phyloP scores from a whole-genome alignment of 1,140 invertebrate genomes.

The Sarcophaga peregrina region DNA sequence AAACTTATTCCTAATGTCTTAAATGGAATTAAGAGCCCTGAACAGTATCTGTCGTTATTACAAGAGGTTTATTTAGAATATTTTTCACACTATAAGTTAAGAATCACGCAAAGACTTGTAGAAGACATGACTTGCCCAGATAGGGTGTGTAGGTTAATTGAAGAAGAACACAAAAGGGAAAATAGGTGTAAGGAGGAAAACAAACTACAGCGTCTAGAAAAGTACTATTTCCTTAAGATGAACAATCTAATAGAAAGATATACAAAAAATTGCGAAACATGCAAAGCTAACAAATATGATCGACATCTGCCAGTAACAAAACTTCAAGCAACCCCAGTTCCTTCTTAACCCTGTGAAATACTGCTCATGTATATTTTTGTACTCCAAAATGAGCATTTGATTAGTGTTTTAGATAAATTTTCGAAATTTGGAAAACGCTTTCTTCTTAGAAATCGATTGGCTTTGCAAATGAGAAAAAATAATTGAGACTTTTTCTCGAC shows the following conservation, averaged over 20 bases:
- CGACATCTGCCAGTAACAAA: conserved; percentile 41
- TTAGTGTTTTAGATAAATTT: conserved; percentile 43
- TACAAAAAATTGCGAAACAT: conserved; percentile 36
- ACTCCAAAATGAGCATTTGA: conserved; percentile 34
- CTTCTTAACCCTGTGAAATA: conserved; percentile 37
- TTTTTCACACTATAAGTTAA: conserved; percentile 38
- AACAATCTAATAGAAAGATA: conserved; percentile 39
- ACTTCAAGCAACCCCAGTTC: conserved; percentile 41
- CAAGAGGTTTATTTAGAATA: conserved; percentile 40
- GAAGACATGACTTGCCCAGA: conserved; percentile 33
- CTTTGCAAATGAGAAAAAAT: conserved; percentile 32
- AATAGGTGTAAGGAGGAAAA: conserved; percentile 41
- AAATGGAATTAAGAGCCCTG: conserved; percentile 43
- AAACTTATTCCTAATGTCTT: conserved; percentile 30
- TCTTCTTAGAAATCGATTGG: conserved; percentile 28
- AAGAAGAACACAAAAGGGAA: conserved; percentile 42
- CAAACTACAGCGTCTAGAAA: conserved; percentile 36
- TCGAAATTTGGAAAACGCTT: conserved; percentile 46
- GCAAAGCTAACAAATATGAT: conserved; percentile 43
- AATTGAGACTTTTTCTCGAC: no score
- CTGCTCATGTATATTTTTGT: conserved; percentile 35
- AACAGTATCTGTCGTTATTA: conserved; percentile 17
- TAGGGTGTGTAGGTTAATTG: conserved; percentile 18
- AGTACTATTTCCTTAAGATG: conserved; percentile 44
- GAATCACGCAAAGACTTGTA: conserved; percentile 44